Conservation (phyloP, 2,797 vertebrate species). For the Karalla daura region DNA sequence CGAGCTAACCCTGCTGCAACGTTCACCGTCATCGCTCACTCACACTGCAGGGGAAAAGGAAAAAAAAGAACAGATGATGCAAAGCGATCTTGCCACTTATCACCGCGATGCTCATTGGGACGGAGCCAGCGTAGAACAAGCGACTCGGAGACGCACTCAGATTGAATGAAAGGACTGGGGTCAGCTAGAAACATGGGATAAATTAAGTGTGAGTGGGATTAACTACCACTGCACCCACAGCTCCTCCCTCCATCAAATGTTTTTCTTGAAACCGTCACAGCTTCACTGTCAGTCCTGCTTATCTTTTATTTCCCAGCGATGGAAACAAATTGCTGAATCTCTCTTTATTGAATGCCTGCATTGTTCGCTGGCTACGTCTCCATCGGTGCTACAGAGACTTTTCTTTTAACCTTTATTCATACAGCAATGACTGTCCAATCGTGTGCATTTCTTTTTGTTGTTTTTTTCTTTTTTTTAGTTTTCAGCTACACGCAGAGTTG, state of each 20-base stretch:
- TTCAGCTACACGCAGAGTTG: background rate
- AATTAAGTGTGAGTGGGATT: constrained; percentile 50
- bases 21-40: background rate
- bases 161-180: constrained; percentile 15
- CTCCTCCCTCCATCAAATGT: constrained; percentile 2
- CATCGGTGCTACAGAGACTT: background rate
- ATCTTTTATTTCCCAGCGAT: constrained; percentile 11
- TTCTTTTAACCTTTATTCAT: constrained; percentile 10
- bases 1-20: background rate
- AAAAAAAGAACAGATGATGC: too few species aligned
- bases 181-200: constrained; percentile 38
- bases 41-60: background rate
- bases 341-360: background rate
- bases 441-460: background rate
- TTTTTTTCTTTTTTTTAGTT: background rate
- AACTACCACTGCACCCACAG: constrained; percentile 33
- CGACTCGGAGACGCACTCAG: constrained; percentile 1
- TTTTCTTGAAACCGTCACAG: constrained; percentile 16
- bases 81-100: constrained; percentile 8
- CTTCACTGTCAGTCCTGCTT: constrained; percentile 31
- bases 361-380: constrained; percentile 4
- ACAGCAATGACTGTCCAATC: background rate
- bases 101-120: background rate
- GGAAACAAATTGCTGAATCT: constrained; percentile 19
- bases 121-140: background rate